These are phyloP conservation scores for Pantelozetes paolii DNA, from an alignment of 2,888 invertebrate species.

Conservation along the genomic window DNA sequence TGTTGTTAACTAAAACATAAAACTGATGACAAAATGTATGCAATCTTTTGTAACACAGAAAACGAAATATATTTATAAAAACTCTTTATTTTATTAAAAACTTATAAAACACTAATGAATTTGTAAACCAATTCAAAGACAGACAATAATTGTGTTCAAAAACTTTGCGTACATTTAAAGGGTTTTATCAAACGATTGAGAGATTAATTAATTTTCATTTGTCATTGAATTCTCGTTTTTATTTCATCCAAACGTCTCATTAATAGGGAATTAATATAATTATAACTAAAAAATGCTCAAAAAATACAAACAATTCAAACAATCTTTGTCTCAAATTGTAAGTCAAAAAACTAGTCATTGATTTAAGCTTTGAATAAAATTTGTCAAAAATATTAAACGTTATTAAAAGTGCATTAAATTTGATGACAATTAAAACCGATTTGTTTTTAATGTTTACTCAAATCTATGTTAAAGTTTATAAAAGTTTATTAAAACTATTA, in stretches of 20 bases:
- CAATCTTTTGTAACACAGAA: not conserved
- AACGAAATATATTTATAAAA: not conserved
- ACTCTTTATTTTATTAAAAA: not conserved
- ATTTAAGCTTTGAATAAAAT: not conserved
- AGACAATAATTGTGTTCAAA: not conserved
- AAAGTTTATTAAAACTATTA: not conserved
- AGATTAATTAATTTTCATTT: too few relatives aligned
- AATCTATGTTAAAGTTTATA: not conserved
- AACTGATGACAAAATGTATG: not conserved
- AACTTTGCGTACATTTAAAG: constrained; percentile 1
- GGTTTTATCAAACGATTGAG: not conserved
- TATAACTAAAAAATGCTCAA: constrained; percentile 21
- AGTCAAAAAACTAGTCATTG: not conserved
- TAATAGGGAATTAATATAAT: constrained; percentile 28
- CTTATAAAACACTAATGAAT: not conserved
- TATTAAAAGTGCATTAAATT: too few relatives aligned
- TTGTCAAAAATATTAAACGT: not conserved
- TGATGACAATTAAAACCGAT: too few relatives aligned
- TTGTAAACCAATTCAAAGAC: too few relatives aligned
- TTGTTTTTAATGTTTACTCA: too few relatives aligned
- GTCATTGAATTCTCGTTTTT: not conserved
- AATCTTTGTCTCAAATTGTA: not conserved
- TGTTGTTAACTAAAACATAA: not conserved
- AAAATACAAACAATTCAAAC: constrained; percentile 24
- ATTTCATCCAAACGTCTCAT: constrained; percentile 16